Percentiles rank a stretch among this genome's conserved stretches.
phyloP scores from a whole-genome alignment of 2,797 vertebrate species.

The Phalloptychus januarius region DNA sequence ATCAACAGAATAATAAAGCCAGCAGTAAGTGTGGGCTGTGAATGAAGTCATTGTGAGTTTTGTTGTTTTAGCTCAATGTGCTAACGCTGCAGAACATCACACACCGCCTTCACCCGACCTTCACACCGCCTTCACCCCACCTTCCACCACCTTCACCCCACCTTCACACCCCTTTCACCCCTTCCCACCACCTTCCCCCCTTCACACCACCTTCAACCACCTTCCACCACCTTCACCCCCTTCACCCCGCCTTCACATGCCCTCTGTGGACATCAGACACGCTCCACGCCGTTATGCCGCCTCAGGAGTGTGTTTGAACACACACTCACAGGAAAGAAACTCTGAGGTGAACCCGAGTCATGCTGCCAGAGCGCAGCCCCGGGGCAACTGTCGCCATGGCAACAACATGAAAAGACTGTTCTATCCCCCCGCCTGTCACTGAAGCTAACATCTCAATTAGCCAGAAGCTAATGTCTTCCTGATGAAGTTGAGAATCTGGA shows the following conservation, averaged over 20 bases:
- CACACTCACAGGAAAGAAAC: conserved; percentile 20
- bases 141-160: too few species aligned
- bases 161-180: too few species aligned
- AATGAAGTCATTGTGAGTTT: background rate
- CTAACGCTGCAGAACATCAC: too few species aligned
- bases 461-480: conserved; percentile 19
- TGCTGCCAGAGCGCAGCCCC: conserved; percentile 46
- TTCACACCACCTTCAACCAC: too few species aligned
- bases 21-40: background rate
- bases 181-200: too few species aligned
- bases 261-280: conserved; percentile 33
- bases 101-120: too few species aligned
- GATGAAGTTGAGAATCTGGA: background rate
- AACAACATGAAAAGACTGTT: conserved; percentile 21
- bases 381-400: conserved; percentile 31
- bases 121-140: too few species aligned
- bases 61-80: background rate
- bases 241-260: conserved; percentile 32
- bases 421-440: conserved; percentile 60
- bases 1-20: background rate
- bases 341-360: conserved; percentile 45
- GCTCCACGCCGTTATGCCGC: conserved; percentile 44
- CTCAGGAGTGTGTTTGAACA: conserved; percentile 47
- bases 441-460: too few species aligned
- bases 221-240: too few species aligned